Conservation (phyloP, 1,140 invertebrate genomes). For the Bombus fervidus region DNA sequence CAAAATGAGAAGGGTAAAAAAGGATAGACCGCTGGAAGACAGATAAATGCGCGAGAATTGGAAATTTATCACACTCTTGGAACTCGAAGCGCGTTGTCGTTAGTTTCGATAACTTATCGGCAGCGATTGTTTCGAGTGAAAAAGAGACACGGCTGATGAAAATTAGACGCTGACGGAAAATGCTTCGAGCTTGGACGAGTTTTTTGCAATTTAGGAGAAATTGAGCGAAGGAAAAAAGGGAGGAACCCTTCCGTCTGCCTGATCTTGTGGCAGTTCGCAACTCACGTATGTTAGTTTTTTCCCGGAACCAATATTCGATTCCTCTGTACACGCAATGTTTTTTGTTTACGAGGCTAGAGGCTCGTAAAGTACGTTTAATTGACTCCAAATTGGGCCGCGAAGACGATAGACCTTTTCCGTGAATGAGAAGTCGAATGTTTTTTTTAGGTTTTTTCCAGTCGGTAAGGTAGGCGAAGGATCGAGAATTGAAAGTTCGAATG, state of each 20-base stretch:
- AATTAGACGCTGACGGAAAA: neutral
- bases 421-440: neutral
- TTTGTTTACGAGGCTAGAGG: neutral
- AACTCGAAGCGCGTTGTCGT: slow-evolving; percentile 28
- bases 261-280: neutral
- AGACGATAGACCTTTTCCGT: neutral
- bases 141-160: neutral
- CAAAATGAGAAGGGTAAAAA: too few species aligned
- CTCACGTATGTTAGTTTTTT: neutral
- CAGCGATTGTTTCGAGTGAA: slow-evolving; percentile 15
- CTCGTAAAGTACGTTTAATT: neutral
- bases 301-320: neutral
- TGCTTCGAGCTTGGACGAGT: neutral
- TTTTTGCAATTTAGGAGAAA: neutral
- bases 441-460: neutral
- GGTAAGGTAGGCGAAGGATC: slow-evolving; percentile 6
- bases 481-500: slow-evolving; percentile 13
- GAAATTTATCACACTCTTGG: slow-evolving; percentile 43
- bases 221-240: too few species aligned
- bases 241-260: neutral
- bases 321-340: neutral
- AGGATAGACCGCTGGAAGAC: neutral
- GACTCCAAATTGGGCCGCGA: neutral
- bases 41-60: slow-evolving; percentile 40
- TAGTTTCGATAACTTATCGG: slow-evolving; percentile 56